Percentiles rank a stretch among this genome's conserved stretches.
phyloP scores from a whole-genome alignment of 2,797 vertebrate genomes.

The Rhyacichthys aspro region DNA sequence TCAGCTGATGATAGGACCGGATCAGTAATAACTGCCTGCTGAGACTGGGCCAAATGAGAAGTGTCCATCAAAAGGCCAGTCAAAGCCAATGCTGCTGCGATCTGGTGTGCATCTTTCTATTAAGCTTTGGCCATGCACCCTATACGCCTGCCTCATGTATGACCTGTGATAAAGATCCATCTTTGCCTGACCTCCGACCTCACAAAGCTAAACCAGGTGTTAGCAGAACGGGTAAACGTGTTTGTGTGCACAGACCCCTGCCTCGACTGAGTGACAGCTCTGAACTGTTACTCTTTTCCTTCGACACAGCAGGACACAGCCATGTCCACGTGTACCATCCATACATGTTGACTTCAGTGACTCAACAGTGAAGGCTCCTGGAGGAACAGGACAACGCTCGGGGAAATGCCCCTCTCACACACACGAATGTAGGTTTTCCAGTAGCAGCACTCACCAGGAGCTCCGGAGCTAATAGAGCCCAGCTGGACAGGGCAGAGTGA shows the following conservation, averaged over 20 bases:
- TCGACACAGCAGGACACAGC: slow-evolving; percentile 23
- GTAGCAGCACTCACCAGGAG: background rate
- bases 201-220: slow-evolving; percentile 73
- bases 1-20: slow-evolving; percentile 32
- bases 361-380: background rate
- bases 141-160: slow-evolving; percentile 53
- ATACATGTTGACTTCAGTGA: slow-evolving; percentile 6
- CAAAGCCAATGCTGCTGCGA: slow-evolving; percentile 22
- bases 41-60: slow-evolving; percentile 35
- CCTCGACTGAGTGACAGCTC: slow-evolving; percentile 64
- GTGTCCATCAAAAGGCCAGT: slow-evolving; percentile 50
- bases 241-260: slow-evolving; percentile 62
- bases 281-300: slow-evolving; percentile 43
- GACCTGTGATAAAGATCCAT: slow-evolving; percentile 70
- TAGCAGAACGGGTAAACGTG: slow-evolving; percentile 37
- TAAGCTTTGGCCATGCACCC: slow-evolving; percentile 14
- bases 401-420: slow-evolving; percentile 18
- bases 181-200: slow-evolving; percentile 63
- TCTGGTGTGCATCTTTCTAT: slow-evolving; percentile 26
- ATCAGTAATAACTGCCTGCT: slow-evolving; percentile 42
- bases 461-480: slow-evolving; percentile 21
- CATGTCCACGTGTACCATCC: slow-evolving; percentile 12
- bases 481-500: slow-evolving; percentile 20
- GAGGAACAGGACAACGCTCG: slow-evolving; percentile 3
- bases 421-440: slow-evolving; percentile 1